Conservation (phyloP, 2,888 invertebrate genomes). For the Mythimna pallens region DNA sequence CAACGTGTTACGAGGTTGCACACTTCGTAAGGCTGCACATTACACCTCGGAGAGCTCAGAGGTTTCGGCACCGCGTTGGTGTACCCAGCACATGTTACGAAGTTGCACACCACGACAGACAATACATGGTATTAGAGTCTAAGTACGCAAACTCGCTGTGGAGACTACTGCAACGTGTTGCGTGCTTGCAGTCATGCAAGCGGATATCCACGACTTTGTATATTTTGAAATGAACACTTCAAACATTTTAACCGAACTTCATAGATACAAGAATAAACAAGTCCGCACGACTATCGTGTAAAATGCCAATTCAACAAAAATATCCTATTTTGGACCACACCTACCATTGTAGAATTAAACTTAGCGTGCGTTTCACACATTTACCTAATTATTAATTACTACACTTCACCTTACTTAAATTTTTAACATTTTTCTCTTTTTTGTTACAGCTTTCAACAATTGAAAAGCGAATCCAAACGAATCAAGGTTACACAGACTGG, state of each 20-base stretch:
- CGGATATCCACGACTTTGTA: background rate
- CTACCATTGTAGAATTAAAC: background rate
- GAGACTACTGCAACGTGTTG: background rate
- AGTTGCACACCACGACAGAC: background rate
- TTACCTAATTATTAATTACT: conserved; percentile 22
- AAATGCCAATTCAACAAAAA: conserved; percentile 13
- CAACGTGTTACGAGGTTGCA: background rate
- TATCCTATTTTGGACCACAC: conserved; percentile 3
- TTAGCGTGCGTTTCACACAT: conserved; percentile 19
- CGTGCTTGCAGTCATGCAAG: background rate
- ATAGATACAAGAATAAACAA: background rate
- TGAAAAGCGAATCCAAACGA: conserved; percentile 64
- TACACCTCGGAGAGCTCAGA: background rate
- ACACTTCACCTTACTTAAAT: background rate
- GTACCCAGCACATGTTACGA: background rate
- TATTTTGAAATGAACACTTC: background rate
- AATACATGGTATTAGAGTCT: background rate
- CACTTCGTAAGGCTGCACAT: background rate
- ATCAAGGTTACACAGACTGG: conserved; percentile 64
- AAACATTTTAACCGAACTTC: background rate
- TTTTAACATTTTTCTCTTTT: conserved; percentile 5
- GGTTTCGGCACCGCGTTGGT: too few species aligned
- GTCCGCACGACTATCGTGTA: conserved; percentile 21
- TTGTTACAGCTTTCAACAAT: conserved; percentile 80
- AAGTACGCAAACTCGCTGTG: too few species aligned